Percentiles rank a stretch among this genome's conserved stretches.
Evolutionary conservation across 2,797 vertebrate genomes (phyloP).

Genomic region (Pangasius krempfi): DNA sequence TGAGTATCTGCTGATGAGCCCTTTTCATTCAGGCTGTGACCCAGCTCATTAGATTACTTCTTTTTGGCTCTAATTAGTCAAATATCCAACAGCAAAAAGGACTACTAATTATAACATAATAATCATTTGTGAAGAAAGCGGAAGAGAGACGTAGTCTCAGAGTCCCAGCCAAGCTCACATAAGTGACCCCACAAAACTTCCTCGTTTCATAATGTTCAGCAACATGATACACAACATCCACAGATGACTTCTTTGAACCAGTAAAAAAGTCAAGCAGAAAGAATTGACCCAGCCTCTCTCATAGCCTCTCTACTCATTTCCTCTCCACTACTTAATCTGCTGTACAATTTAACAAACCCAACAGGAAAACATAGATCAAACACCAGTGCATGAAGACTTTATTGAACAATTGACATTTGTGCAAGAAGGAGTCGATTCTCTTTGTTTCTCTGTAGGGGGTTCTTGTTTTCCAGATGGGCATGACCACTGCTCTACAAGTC

Average conservation of each 20-base stretch:
- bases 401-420: conserved; percentile 71
- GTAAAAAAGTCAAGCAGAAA: conserved; percentile 34
- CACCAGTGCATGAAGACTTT: conserved; percentile 59
- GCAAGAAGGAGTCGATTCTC: conserved; percentile 65
- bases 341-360: conserved; percentile 60
- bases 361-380: conserved; percentile 66
- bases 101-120: conserved; percentile 29
- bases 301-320: conserved; percentile 27
- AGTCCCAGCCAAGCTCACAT: not conserved
- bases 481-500: conserved; percentile 62
- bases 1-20: conserved; percentile 63
- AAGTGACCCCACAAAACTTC: conserved; percentile 21
- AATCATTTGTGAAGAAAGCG: conserved; percentile 29
- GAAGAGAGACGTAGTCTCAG: not conserved
- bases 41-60: conserved; percentile 61
- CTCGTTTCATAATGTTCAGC: conserved; percentile 11
- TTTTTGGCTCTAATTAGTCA: conserved; percentile 65
- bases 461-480: conserved; percentile 61
- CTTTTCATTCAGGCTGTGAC: conserved; percentile 59
- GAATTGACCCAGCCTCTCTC: conserved; percentile 11
- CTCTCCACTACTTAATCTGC: conserved; percentile 52
- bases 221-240: conserved; percentile 19
- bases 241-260: conserved; percentile 26
- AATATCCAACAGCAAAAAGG: conserved; percentile 44
- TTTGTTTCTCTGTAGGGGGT: conserved; percentile 49